A percentile compares a stretch with the other conserved stretches of the same genome.
Evolutionary conservation across 1,140 invertebrate genomes (phyloP).

Genomic region (Ridgeia piscesae): DNA sequence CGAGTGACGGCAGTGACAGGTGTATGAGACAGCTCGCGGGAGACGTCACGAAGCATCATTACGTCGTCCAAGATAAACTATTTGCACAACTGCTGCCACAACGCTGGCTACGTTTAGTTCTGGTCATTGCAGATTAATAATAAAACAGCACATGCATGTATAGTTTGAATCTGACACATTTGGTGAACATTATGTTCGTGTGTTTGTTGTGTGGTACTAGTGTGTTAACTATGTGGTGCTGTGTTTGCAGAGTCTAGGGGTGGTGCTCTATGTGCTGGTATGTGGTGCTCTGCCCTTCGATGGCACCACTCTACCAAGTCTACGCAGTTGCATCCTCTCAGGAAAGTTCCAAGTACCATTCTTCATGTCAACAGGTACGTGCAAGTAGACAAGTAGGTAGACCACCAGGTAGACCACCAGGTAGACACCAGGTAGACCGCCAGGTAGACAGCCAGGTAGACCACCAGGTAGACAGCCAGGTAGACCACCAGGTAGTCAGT

Average conservation of each 20-base stretch:
- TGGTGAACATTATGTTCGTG: no score
- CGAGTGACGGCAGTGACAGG: background rate
- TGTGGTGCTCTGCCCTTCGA: constrained; percentile 86
- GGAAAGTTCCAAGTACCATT: constrained; percentile 88
- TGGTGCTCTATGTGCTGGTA: constrained; percentile 90
- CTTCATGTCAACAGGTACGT: constrained; percentile 86
- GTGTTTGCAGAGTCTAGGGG: constrained; percentile 78
- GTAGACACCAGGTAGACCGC: background rate
- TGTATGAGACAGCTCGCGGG: background rate
- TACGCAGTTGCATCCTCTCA: constrained; percentile 79
- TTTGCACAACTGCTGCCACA: background rate
- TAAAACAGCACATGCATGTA: background rate
- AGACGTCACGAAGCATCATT: background rate
- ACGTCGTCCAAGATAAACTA: background rate
- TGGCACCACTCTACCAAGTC: constrained; percentile 79
- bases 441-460: background rate
- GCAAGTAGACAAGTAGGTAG: background rate
- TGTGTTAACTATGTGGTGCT: background rate
- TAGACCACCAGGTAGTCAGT: background rate
- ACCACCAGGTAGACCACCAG: background rate
- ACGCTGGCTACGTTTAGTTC: background rate
- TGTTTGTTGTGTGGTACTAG: background rate
- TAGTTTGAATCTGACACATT: background rate
- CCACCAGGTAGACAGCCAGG: background rate
- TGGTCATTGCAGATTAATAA: background rate